These are phyloP conservation scores for Leptinotarsa rubiginosa DNA, from an alignment of 2,888 invertebrate species.

Conservation along the genomic window DNA sequence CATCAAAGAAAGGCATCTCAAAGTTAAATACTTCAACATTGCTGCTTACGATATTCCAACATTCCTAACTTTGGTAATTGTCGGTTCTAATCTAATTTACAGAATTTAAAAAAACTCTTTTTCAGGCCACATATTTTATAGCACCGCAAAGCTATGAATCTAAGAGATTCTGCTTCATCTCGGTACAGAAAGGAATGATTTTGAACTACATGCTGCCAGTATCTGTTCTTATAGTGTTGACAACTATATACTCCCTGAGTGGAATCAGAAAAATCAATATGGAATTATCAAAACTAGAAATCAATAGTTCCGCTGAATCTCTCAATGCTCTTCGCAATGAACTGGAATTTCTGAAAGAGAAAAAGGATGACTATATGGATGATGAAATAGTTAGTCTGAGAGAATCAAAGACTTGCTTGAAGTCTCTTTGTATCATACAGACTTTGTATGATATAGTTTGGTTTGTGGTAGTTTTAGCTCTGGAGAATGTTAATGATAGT, in stretches of 20 bases:
- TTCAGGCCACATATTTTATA: conserved; percentile 72
- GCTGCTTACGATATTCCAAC: conserved; percentile 75
- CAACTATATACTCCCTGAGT: conserved; percentile 72
- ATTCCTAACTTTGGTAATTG: conserved; percentile 74
- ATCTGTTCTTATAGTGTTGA: conserved; percentile 75
- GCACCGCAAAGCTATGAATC: conserved; percentile 80
- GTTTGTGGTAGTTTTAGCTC: conserved; percentile 80
- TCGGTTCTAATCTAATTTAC: neutral
- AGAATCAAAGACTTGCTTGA: conserved; percentile 72
- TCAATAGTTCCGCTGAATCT: conserved; percentile 63
- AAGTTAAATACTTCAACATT: conserved; percentile 72
- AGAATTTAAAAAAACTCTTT: neutral
- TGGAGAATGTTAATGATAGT: conserved; percentile 74
- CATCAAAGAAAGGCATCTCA: conserved; percentile 60
- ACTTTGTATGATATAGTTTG: conserved; percentile 79
- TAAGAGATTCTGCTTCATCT: conserved; percentile 81
- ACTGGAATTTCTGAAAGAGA: conserved; percentile 56
- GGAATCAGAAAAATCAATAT: conserved; percentile 67
- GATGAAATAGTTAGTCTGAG: conserved; percentile 66
- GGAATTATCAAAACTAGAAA: conserved; percentile 63
- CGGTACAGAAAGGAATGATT: conserved; percentile 81
- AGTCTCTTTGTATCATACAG: conserved; percentile 75
- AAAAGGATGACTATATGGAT: conserved; percentile 53
- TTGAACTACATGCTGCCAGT: conserved; percentile 81
- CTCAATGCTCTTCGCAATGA: conserved; percentile 60